Conservation (phyloP, 2,888 invertebrate genomes). For the Patella depressa region DNA sequence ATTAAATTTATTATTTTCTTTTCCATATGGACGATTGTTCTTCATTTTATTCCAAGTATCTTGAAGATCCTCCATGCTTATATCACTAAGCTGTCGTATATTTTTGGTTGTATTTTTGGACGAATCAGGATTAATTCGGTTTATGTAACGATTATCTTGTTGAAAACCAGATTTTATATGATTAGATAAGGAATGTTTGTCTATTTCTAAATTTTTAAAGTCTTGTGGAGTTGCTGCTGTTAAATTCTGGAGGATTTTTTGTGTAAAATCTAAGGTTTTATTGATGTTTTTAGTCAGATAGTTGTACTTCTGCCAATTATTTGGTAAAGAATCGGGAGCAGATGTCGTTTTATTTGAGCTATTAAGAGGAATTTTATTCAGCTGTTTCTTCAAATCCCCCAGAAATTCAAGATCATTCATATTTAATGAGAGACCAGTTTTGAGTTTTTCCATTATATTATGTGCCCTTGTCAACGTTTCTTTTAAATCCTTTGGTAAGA, state of each 20-base stretch:
- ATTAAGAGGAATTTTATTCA: background rate
- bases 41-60: constrained; percentile 3
- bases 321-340: background rate
- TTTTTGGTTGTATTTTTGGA: too few relatives aligned
- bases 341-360: background rate
- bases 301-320: background rate
- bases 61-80: background rate
- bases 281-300: background rate
- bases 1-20: background rate
- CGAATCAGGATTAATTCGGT: too few relatives aligned
- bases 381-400: background rate
- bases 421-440: background rate
- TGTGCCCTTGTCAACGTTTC: background rate
- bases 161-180: too few relatives aligned
- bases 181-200: background rate
- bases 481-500: background rate
- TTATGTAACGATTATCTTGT: too few relatives aligned
- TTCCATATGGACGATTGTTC: background rate
- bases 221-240: background rate
- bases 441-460: background rate
- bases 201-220: background rate
- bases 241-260: background rate
- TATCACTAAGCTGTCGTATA: background rate
- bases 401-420: background rate
- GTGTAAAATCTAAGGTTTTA: background rate